Evolutionary conservation across 2,888 invertebrate species (phyloP), one percentile per base, ranked within the genome.

Genomic region (Hemistola chrysoprasaria): DNA sequence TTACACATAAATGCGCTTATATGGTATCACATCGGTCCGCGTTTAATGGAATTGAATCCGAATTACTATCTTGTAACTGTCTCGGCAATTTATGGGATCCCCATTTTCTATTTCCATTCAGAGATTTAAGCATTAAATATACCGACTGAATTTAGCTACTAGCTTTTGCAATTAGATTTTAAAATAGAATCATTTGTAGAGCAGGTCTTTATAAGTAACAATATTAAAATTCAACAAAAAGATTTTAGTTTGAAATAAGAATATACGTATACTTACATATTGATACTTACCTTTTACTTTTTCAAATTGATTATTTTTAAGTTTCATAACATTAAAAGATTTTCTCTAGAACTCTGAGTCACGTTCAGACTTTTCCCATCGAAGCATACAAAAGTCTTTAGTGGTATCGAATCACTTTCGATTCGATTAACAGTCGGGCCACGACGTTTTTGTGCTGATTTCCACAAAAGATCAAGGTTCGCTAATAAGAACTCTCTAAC

Each of bases 401-500:
- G 46, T 46, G 37, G 41, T 29, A 41, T 41, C 40, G 34, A 48
- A 50, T 44, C 43, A 57, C 53, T 53, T 55, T 55, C 55, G 42
- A 43, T 51, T 47, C 40, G 27, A 40, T 51, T 44, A 50, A 53
- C 43, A 40, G 36, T 39, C 40, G 40, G 36, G 45, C 41, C 53
- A 44, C 20, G 45, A 38, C 25, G 32, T 44, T 40, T 50, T 62
- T 50, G 50, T 55, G 29, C 25, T 16, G 26, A 26, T 52, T 58
- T 56, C 34, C 23, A 51, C 55, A 58, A 61, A 59, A 57, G 52
- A 57, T 48, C 53, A 56, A 59, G 55, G 50, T 53, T 46, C 42
- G 35, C 48, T 51, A 53, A 47, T 41, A 31, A 37, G 41, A 36
- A 46, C 33, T 41, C 47, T 35, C 43, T 36, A 43, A 16, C 16